Base-by-base conservation (phyloP, 1,140 invertebrate genomes). In the Fopius arisanus region DNA sequence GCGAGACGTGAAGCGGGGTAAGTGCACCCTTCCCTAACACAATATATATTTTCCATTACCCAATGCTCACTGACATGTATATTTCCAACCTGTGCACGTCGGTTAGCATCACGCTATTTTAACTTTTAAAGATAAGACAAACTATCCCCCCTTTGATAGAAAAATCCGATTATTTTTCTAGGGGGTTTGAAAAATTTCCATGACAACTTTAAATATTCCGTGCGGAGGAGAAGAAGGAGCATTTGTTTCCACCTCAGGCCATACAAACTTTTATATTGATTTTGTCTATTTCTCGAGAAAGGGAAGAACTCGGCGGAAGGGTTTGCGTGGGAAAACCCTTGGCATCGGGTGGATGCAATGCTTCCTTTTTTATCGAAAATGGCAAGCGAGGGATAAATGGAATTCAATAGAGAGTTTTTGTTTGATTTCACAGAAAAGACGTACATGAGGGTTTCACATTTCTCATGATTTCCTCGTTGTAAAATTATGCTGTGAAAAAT, bases 1-100 rank as follows among this genome's bases (percentile, higher is more conserved):
- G 83, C 78, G 79, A 68, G 84, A 85, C 82, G 77, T 86, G 51
- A 86, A 85, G 84, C 84, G 81, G 84, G 84, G 84, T 86, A 41
- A 84, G 83, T 80, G 43, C 33, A 21, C 43, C 43, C 43, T 16
- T 14, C 2, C 19, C 54, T n/a, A n/a, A 26, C 23, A 59, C 19
- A 59, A 59, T 59, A 7, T 59, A 59, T 59, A 59, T 59, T 59
- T 59, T 59, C 54, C 54, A 59, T 59, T 26, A 59, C 12, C 23
- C 1, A 59, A 59, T 59, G 54, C 54, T 59, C 54, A 59, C 54
- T 59, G 54, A 26, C 54, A 48, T 59, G 54, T 59, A 26, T 59
- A 59, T 59, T 59, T 59, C 23, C 23, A n/a, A 59, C 54, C 23
- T 6, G 9, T 59, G 23, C 23, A 28, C 19, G 14, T 14, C 54